Evolutionary conservation across 1,140 invertebrate species (phyloP), one percentile per base, ranked within the genome.

Genomic region (Drosophila insularis): DNA sequence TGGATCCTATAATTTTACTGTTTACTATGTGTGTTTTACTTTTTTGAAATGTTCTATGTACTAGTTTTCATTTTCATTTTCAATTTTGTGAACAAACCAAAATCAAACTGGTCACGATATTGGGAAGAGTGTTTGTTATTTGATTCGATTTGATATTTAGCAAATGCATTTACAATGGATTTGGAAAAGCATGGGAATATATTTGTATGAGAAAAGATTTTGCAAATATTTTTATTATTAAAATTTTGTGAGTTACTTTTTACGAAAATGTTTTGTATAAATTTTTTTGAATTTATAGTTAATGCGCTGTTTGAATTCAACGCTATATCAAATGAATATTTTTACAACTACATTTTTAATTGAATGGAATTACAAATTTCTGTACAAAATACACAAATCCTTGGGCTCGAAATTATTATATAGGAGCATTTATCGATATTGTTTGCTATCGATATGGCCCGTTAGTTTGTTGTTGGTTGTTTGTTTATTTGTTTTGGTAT

Each of bases 51-150:
- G 8, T 19, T 35, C 32, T 35, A 35, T 35, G 4, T 35, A 35
- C 10, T 35, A 2, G 3, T 63, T 40, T 56, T 63, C 43, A 68
- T 61, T 35, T 63, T 69, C 68, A 27, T 27, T 5, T 27, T 69
- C 77, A n/a, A 64, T 69, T 50, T 85, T 32, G 72, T 89, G 84
- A 87, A 87, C 82, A 87, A 87, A 87, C 82, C 82, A 87, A 87
- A 87, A 87, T 62, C 69, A 81, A 64, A 63, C 68, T 67, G 32
- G 63, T 68, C 37, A 53, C 35, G 17, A 21, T 2, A 58, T 58
- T 58, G 21, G 31, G 17, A 4, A 58, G 27, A 37, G 55, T 32
- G 17, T 58, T 58, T 58, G 14, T 56, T 19, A 37, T 69, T 31
- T 19, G 27, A 40, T 32, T 46, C 11, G 19, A 50, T 50, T 50